A percentile compares a stretch with the other conserved stretches of the same genome.
Evolutionary conservation across 2,797 vertebrate genomes (phyloP).

Genomic region (Diceros bicornis): DNA sequence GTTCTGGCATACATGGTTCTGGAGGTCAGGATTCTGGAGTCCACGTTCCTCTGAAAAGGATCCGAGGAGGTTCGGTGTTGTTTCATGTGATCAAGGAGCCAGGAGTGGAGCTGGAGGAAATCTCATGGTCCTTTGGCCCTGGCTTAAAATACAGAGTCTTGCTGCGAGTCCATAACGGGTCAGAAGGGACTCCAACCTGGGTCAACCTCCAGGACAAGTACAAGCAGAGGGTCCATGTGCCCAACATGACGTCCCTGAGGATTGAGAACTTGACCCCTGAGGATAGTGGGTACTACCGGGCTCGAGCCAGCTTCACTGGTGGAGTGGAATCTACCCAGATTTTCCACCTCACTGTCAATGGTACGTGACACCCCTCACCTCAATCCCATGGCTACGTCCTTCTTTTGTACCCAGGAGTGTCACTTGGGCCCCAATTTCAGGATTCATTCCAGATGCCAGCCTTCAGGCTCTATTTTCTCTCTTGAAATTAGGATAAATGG

Average conservation of each 20-base stretch:
- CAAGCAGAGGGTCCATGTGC: not conserved
- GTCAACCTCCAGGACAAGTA: not conserved
- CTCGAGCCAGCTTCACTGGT: accelerated
- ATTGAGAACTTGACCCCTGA: not conserved
- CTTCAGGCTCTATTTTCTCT: not conserved
- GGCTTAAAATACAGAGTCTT: accelerated
- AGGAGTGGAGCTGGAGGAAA: not conserved
- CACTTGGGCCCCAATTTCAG: not conserved
- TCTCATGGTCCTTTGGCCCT: not conserved
- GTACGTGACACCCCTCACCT: not conserved
- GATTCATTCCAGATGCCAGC: not conserved
- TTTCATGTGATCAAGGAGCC: not conserved
- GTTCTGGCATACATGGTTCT: accelerated
- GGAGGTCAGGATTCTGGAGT: not conserved
- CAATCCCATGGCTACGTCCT: not conserved
- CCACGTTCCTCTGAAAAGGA: not conserved
- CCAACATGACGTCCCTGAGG: not conserved
- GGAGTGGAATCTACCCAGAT: accelerated
- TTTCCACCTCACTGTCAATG: not conserved
- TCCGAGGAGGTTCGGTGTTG: not conserved
- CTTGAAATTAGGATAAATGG: not conserved
- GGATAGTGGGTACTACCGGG: not conserved
- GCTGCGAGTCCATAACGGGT: accelerated
- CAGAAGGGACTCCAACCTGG: not conserved
- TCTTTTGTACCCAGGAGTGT: not conserved